Evolutionary conservation across 2,797 vertebrate genomes (phyloP).

Genomic region (Rhinoraja longicauda): DNA sequence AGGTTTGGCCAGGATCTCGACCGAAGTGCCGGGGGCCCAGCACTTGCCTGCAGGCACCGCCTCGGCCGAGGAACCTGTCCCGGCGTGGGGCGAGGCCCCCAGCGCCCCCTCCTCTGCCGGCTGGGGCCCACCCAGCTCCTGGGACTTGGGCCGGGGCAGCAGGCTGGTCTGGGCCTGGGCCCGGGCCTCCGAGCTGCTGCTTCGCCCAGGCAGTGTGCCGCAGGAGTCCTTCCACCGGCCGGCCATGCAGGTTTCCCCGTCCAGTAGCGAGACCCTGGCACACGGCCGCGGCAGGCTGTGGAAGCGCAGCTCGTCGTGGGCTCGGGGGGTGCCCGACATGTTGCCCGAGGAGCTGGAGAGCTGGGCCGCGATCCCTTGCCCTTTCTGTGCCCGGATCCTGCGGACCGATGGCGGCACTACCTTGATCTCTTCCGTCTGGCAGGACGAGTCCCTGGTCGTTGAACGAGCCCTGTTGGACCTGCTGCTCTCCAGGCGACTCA

Average conservation of each 20-base stretch:
- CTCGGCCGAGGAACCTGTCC: constrained; percentile 73
- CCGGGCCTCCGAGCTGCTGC: constrained; percentile 65
- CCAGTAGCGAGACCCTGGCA: constrained; percentile 69
- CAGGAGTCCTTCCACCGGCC: background rate
- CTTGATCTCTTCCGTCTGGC: constrained; percentile 87
- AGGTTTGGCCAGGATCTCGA: constrained; percentile 45
- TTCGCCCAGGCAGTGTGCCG: constrained; percentile 57
- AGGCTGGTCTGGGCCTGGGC: constrained; percentile 58
- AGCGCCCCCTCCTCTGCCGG: too few relatives aligned
- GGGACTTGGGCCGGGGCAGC: constrained; percentile 70
- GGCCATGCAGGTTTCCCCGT: constrained; percentile 39
- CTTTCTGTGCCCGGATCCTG: constrained; percentile 86
- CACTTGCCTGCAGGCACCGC: constrained; percentile 70
- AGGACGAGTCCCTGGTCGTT: constrained; percentile 79
- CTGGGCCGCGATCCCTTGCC: constrained; percentile 87
- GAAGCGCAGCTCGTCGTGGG: constrained; percentile 68
- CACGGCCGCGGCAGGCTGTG: constrained; percentile 84
- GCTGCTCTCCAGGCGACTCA: constrained; percentile 71
- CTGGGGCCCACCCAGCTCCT: constrained; percentile 63
- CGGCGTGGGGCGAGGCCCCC: background rate
- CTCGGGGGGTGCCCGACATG: constrained; percentile 71
- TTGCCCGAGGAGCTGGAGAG: constrained; percentile 81
- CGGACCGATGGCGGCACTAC: constrained; percentile 88
- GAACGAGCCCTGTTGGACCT: constrained; percentile 61
- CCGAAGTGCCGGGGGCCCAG: constrained; percentile 57